Conservation (phyloP, 2,113 vertebrate species). For the Shinisaurus crocodilurus region DNA sequence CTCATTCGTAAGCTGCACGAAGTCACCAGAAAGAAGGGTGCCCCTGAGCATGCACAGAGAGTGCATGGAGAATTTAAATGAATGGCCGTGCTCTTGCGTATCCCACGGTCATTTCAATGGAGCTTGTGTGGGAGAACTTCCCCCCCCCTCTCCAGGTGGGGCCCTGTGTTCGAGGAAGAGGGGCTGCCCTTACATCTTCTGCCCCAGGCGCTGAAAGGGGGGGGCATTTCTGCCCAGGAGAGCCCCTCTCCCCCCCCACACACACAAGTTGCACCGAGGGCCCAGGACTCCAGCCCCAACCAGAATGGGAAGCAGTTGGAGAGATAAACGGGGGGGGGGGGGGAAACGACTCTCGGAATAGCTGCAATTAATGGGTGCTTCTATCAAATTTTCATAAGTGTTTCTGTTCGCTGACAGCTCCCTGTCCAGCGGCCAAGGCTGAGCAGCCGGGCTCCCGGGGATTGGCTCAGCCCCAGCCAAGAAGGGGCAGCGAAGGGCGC, state of each 20-base stretch:
- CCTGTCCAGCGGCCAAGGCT: background rate
- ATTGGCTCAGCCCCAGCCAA: background rate
- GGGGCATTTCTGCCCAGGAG: too few species aligned
- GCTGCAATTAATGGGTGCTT: background rate
- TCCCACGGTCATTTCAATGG: too few species aligned
- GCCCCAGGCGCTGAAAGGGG: too few species aligned
- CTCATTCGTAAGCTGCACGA: too few species aligned
- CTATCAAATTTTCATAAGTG: conserved; percentile 13
- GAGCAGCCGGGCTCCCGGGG: background rate
- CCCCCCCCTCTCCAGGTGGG: too few species aligned
- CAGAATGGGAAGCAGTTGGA: background rate
- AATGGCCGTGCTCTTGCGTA: too few species aligned
- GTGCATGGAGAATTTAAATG: too few species aligned
- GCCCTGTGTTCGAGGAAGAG: too few species aligned
- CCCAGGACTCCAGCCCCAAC: background rate
- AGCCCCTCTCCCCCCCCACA: accelerated
- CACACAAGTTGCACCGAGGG: background rate
- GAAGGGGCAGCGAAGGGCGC: background rate
- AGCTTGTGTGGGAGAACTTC: too few species aligned
- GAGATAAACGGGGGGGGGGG: background rate
- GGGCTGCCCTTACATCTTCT: too few species aligned
- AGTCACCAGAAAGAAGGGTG: too few species aligned
- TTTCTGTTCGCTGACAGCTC: background rate
- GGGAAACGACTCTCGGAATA: background rate
- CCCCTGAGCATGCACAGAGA: too few species aligned